A percentile compares a stretch with the other conserved stretches of the same genome.
These are phyloP conservation scores for Leptothorax acervorum DNA, from an alignment of 2,888 invertebrate species.

Conservation along the genomic window DNA sequence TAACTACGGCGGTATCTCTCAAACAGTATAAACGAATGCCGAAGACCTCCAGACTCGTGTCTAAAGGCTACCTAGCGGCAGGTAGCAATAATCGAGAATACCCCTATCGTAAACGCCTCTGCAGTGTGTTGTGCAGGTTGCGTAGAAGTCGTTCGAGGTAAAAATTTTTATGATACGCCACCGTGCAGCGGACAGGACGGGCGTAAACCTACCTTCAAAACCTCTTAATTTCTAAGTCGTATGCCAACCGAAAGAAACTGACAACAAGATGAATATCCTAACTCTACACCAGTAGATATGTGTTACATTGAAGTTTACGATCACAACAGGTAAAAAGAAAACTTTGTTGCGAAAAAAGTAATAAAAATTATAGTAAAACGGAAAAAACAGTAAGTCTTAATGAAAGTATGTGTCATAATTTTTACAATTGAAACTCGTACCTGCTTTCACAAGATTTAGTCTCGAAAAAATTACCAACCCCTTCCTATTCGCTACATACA, in stretches of 20 bases:
- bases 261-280: neutral
- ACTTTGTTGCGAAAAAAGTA: neutral
- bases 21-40: slow-evolving; percentile 62
- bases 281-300: neutral
- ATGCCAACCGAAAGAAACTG: neutral
- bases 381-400: neutral
- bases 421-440: neutral
- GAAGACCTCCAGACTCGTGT: slow-evolving; percentile 63
- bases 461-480: no score
- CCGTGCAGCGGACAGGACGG: slow-evolving; percentile 36
- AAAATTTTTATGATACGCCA: slow-evolving; percentile 69
- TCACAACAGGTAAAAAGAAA: slow-evolving; percentile 6
- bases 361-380: neutral
- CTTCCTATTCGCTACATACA: no score
- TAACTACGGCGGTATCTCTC: slow-evolving; percentile 67
- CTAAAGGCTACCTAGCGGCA: slow-evolving; percentile 66
- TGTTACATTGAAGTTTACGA: neutral
- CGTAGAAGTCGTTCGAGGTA: slow-evolving; percentile 49
- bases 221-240: slow-evolving; percentile 24
- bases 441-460: neutral
- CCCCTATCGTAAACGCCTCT: slow-evolving; percentile 69
- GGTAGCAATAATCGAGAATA: slow-evolving; percentile 66
- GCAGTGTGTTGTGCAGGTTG: slow-evolving; percentile 36
- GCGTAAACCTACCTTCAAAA: neutral
- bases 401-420: neutral